Evolutionary conservation across 2,797 vertebrate genomes (phyloP).

Genomic region (Iguana delicatissima): DNA sequence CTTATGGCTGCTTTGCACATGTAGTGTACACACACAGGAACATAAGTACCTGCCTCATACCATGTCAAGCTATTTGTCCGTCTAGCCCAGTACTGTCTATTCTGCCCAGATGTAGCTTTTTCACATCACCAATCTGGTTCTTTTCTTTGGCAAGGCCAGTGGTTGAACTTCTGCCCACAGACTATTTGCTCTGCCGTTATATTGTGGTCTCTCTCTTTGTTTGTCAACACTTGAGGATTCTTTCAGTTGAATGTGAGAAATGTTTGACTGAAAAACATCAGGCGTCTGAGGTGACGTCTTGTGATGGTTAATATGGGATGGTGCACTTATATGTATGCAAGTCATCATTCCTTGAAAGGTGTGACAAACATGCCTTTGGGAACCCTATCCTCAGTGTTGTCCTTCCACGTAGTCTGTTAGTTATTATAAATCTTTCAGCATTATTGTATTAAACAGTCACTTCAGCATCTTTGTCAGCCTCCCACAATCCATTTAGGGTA

Average conservation of each 20-base stretch:
- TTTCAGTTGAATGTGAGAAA: background rate
- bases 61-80: background rate
- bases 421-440: background rate
- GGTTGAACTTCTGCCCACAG: background rate
- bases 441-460: background rate
- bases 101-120: background rate
- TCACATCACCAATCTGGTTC: background rate
- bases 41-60: background rate
- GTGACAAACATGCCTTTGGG: background rate
- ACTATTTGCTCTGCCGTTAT: background rate
- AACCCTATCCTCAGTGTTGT: background rate
- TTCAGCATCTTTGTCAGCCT: background rate
- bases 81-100: background rate
- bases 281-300: too few species aligned
- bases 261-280: background rate
- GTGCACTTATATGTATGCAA: background rate
- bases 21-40: too few species aligned
- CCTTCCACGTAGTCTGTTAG: background rate
- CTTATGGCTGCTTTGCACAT: background rate
- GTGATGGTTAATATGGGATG: background rate
- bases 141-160: background rate
- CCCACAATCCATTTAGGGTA: background rate
- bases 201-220: background rate
- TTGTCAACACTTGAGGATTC: background rate
- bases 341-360: background rate